phyloP scores from a whole-genome alignment of 2,113 vertebrate genomes.

The Erythrolamprus reginae region DNA sequence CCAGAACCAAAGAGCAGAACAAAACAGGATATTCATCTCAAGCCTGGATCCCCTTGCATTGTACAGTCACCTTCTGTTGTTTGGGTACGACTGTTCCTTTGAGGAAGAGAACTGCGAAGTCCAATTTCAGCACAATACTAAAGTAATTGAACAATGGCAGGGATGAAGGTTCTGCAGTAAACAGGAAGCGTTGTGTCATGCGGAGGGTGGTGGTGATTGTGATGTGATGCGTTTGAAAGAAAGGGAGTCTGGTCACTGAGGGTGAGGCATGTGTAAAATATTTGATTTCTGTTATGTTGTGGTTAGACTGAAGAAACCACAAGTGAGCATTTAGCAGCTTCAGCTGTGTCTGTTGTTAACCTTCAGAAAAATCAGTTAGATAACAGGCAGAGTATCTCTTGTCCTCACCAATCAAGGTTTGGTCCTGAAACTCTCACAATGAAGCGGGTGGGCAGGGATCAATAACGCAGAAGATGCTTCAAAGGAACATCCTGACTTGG shows the following conservation, averaged over 20 bases:
- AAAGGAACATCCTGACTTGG: neutral
- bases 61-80: neutral
- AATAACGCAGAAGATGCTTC: neutral
- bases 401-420: neutral
- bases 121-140: neutral
- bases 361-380: neutral
- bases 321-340: constrained; percentile 12
- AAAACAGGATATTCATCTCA: constrained; percentile 16
- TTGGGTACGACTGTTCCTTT: neutral
- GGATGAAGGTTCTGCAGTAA: neutral
- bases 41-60: neutral
- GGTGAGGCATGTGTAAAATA: constrained; percentile 12
- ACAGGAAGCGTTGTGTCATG: constrained; percentile 52
- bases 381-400: neutral
- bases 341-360: constrained; percentile 14
- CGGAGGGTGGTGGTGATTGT: constrained; percentile 26
- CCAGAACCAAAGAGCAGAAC: neutral
- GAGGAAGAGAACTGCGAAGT: neutral
- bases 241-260: neutral
- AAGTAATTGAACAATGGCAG: neutral
- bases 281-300: constrained; percentile 20
- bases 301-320: constrained; percentile 5
- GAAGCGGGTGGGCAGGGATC: neutral
- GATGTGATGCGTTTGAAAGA: constrained; percentile 38
- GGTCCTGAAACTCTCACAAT: neutral